Evolutionary conservation across 2,797 vertebrate genomes (phyloP).

Genomic region (Chlorospingus flavigularis): DNA sequence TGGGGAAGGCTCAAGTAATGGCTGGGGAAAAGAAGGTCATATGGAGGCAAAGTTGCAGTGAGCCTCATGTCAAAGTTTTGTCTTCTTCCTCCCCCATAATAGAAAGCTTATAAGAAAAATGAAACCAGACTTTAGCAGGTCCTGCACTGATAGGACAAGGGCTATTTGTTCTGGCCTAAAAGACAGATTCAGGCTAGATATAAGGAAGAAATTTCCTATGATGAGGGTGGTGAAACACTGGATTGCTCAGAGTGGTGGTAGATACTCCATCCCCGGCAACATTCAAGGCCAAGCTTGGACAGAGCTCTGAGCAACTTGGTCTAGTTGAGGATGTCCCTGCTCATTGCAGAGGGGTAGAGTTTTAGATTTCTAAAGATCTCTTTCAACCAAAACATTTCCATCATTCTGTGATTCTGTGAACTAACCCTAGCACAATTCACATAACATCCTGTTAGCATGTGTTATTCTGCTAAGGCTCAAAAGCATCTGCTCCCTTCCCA

Average conservation of each 20-base stretch:
- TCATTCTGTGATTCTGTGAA: not conserved
- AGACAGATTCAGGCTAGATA: not conserved
- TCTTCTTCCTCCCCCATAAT: not conserved
- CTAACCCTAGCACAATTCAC: not conserved
- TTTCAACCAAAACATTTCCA: not conserved
- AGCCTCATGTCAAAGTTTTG: not conserved
- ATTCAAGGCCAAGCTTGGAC: not conserved
- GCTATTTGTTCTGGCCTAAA: not conserved
- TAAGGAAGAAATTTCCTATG: not conserved
- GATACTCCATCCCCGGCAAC: not conserved
- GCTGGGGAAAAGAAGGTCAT: not conserved
- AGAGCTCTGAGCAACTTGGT: not conserved
- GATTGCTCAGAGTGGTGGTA: not conserved
- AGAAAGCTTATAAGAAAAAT: not conserved
- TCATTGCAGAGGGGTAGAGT: fast-evolving
- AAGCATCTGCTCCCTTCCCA: not conserved
- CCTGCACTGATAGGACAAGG: not conserved
- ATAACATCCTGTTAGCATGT: not conserved
- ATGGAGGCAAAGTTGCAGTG: not conserved
- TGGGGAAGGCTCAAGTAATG: not conserved
- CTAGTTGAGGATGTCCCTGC: not conserved
- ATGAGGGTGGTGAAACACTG: not conserved
- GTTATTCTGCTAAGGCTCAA: not conserved
- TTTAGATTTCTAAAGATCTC: not conserved
- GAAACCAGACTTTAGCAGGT: not conserved